These are phyloP conservation scores for Pentalonia nigronervosa DNA, from an alignment of 1,140 invertebrate species.

Conservation along the genomic window DNA sequence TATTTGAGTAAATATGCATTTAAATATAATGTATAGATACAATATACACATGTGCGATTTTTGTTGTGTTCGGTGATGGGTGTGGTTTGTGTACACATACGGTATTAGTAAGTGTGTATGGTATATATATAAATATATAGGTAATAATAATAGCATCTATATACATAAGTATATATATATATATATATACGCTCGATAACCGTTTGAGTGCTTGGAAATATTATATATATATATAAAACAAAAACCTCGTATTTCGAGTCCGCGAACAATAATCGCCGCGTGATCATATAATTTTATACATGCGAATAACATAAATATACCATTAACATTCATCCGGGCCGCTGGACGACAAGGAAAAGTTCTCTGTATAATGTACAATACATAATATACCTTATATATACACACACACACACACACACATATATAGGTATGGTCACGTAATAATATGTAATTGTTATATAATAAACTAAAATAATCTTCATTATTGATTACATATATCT, in stretches of 20 bases:
- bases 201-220: background rate
- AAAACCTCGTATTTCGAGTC: background rate
- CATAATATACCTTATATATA: too few relatives aligned
- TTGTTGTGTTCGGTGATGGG: background rate
- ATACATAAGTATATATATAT: background rate
- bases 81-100: constrained; percentile 5
- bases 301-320: too few relatives aligned
- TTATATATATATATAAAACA: background rate
- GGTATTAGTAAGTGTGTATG: background rate
- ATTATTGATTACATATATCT: too few relatives aligned
- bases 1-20: background rate
- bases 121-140: background rate
- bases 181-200: background rate
- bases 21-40: background rate
- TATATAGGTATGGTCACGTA: too few relatives aligned
- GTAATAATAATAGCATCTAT: too few relatives aligned
- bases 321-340: too few relatives aligned
- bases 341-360: too few relatives aligned
- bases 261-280: too few relatives aligned
- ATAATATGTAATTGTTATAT: too few relatives aligned
- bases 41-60: background rate
- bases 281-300: background rate
- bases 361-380: too few relatives aligned
- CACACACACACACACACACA: too few relatives aligned
- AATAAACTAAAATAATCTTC: too few relatives aligned